Conservation (phyloP, 2,113 vertebrate species). For the Pongo abelii region DNA sequence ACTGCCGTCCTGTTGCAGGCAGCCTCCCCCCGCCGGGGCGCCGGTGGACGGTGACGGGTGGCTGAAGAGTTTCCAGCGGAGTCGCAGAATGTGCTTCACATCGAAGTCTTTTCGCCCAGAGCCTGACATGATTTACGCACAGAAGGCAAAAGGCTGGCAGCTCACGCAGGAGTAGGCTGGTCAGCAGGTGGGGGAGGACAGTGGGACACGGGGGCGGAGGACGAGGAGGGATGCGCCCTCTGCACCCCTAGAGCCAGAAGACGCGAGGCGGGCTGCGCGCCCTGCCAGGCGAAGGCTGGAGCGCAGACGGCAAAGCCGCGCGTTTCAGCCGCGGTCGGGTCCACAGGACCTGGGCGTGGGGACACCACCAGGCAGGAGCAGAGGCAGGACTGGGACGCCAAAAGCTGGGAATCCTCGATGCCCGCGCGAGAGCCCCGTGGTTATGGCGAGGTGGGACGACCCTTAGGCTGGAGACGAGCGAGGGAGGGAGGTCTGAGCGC, state of each 20-base stretch:
- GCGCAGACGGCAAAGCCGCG: not conserved
- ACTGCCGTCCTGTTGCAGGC: conserved; percentile 78
- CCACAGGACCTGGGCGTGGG: not conserved
- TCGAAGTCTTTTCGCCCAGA: conserved; percentile 88
- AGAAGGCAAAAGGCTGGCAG: not conserved
- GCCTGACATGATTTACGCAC: conserved; percentile 82
- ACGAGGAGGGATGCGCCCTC: not conserved
- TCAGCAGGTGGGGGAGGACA: not conserved
- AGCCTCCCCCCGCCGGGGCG: conserved; percentile 78
- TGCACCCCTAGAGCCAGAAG: not conserved
- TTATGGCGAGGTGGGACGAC: conserved; percentile 30
- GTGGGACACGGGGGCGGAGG: not conserved
- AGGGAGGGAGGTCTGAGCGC: conserved; percentile 36
- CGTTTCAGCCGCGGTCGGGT: not conserved
- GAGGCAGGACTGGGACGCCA: conserved; percentile 28
- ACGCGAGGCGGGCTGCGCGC: not conserved
- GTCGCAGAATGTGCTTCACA: conserved; percentile 88
- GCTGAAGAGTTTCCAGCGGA: conserved; percentile 90
- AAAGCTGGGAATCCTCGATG: not conserved
- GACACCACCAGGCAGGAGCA: conserved; percentile 16
- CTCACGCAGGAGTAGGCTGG: not conserved
- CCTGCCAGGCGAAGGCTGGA: not conserved
- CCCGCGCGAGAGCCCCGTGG: not conserved
- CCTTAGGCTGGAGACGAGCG: conserved; percentile 59
- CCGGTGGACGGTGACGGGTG: conserved; percentile 82